These are phyloP conservation scores for Neoarius graeffei DNA, from an alignment of 2,113 vertebrate genomes.

Conservation along the genomic window DNA sequence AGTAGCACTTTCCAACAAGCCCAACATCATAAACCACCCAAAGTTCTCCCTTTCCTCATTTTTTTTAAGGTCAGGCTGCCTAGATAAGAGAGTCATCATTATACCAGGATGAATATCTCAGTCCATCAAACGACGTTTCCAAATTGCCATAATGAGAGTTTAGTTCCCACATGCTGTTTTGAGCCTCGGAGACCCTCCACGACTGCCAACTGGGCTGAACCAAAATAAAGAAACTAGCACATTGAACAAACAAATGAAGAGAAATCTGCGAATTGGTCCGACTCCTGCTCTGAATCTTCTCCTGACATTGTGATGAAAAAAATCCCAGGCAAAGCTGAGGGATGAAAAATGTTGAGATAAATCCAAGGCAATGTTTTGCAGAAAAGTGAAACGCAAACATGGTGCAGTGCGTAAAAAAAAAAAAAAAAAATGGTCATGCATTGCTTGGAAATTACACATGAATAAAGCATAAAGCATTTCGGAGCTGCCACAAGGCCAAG, in stretches of 20 bases:
- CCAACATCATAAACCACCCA: not conserved
- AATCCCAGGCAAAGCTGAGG: constrained; percentile 20
- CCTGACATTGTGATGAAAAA: not conserved
- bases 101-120: not conserved
- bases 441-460: constrained; percentile 49
- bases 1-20: not conserved
- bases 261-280: not conserved
- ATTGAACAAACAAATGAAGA: not conserved
- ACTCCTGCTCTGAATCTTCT: not conserved
- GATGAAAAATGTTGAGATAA: constrained; percentile 40
- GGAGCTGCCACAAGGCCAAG: constrained; percentile 37
- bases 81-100: not conserved
- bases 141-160: constrained; percentile 76
- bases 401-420: not conserved
- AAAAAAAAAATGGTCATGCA: not conserved
- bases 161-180: constrained; percentile 63
- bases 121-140: constrained; percentile 54
- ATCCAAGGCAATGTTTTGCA: constrained; percentile 5
- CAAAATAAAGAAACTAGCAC: not conserved
- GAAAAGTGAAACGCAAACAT: not conserved
- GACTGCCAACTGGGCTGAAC: constrained; percentile 34
- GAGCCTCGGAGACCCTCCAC: constrained; percentile 40
- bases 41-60: not conserved
- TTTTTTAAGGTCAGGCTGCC: not conserved
- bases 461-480: constrained; percentile 53